phyloP scores from a whole-genome alignment of 1,140 invertebrate genomes.

The Drosophila eugracilis region DNA sequence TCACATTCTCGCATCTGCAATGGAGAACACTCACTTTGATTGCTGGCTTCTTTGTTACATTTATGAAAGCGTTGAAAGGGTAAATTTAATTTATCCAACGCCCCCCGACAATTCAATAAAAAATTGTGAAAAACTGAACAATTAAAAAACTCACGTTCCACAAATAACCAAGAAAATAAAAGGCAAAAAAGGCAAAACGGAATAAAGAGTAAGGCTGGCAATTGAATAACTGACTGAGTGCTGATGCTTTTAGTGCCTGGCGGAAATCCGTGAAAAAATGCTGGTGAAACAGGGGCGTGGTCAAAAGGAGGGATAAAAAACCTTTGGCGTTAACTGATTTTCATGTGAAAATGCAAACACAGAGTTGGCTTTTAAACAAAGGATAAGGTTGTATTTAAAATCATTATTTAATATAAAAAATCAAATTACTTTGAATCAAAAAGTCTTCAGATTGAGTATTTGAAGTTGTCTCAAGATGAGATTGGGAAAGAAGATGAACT shows the following conservation, averaged over 20 bases:
- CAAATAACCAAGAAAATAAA: conserved; percentile 45
- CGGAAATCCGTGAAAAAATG: conserved; percentile 35
- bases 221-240: conserved; percentile 51
- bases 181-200: conserved; percentile 1
- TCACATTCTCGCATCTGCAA: conserved; percentile 93
- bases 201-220: conserved; percentile 27
- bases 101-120: conserved; percentile 43
- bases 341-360: not conserved
- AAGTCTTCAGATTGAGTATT: too few relatives aligned
- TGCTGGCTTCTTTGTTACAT: conserved; percentile 14
- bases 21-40: not conserved
- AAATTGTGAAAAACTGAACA: conserved; percentile 35
- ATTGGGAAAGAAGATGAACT: too few relatives aligned
- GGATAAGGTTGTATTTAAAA: not conserved
- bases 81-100: conserved; percentile 49
- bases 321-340: not conserved
- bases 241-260: conserved; percentile 48
- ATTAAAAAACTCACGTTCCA: conserved; percentile 54
- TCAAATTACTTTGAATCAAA: too few relatives aligned
- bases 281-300: conserved; percentile 2
- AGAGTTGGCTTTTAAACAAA: not conserved
- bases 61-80: conserved; percentile 31
- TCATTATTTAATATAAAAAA: too few relatives aligned
- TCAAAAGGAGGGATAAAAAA: not conserved
- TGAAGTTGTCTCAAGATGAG: too few relatives aligned